Evolutionary conservation across 2,888 invertebrate species (phyloP), one percentile per base, ranked within the genome.

Genomic region (Philaethria dido): DNA sequence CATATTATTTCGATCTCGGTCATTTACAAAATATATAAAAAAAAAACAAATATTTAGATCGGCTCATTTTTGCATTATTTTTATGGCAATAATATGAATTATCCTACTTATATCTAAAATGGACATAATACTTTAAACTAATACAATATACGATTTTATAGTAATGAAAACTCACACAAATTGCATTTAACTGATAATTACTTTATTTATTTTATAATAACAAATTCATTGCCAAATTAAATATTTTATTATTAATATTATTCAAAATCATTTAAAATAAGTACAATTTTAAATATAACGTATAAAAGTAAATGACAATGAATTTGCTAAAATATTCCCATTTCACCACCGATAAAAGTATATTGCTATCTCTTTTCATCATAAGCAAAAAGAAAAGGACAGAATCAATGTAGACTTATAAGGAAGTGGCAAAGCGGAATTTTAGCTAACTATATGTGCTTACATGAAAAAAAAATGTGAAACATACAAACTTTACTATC

Each of bases 101-200:
- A 55, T 20, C 5, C 55, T 55, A 55, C 36, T 20, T 39, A 55
- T 18, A 5, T 13, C 3, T 55, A 36, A 20, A 36, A 36, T 55
- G 54, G 36, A 55, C 55, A 20, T 55, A 55, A 36, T 55, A 36
- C 20, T 16, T 47, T 13, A 14, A 52, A 36, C 36, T 54, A 22
- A 25, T 25, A 25, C 8, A 25, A 25, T 50, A 25, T 16, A 33
- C 11, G 16, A 18, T 29, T 39, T 29, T 1, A 50, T 52, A 29
- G 11, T 52, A 11, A 52, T 29, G 16, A 52, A 29, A 52, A 52
- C 5, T 4, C 52, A 52, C 52, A 33, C 29, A 52, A 29, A 52
- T 52, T 29, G 52, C 52, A 29, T 5, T 52, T 52, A 11, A 29
- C 1, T 33, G 33, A 52, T 8, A 50, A n/a, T 50, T 4, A 25